These are phyloP conservation scores for Chrysotoxum bicinctum DNA, from an alignment of 2,888 invertebrate species.

Conservation along the genomic window DNA sequence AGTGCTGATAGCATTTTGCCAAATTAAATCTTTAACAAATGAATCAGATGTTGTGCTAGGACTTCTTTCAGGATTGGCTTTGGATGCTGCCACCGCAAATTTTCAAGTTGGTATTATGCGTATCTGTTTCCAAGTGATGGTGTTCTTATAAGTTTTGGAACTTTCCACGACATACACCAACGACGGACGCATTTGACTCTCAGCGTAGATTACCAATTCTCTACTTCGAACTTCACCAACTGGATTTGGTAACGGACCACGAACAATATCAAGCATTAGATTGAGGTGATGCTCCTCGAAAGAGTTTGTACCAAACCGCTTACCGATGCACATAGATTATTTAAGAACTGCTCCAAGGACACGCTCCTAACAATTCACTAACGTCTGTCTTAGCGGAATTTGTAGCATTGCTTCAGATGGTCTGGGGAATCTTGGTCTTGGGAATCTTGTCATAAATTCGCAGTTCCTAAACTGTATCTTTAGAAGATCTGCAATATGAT, in stretches of 20 bases:
- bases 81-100: constrained; percentile 75
- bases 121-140: constrained; percentile 80
- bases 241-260: constrained; percentile 83
- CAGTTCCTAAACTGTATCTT: too few species aligned
- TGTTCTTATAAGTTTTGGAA: constrained; percentile 80
- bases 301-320: too few species aligned
- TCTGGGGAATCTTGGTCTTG: too few species aligned
- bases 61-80: constrained; percentile 82
- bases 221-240: constrained; percentile 83
- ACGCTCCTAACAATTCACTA: too few species aligned
- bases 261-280: constrained; percentile 81
- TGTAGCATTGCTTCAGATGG: too few species aligned
- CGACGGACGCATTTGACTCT: constrained; percentile 84
- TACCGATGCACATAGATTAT: too few species aligned
- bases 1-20: constrained; percentile 83
- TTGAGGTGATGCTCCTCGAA: too few species aligned
- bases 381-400: too few species aligned
- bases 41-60: constrained; percentile 84
- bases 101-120: constrained; percentile 77
- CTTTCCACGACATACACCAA: constrained; percentile 88
- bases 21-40: constrained; percentile 78
- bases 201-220: constrained; percentile 81
- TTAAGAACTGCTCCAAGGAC: too few species aligned
- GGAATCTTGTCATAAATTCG: too few species aligned
- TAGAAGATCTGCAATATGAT: too few species aligned